Conservation (phyloP, 2,888 invertebrate genomes). For the Saturnia japonica region DNA sequence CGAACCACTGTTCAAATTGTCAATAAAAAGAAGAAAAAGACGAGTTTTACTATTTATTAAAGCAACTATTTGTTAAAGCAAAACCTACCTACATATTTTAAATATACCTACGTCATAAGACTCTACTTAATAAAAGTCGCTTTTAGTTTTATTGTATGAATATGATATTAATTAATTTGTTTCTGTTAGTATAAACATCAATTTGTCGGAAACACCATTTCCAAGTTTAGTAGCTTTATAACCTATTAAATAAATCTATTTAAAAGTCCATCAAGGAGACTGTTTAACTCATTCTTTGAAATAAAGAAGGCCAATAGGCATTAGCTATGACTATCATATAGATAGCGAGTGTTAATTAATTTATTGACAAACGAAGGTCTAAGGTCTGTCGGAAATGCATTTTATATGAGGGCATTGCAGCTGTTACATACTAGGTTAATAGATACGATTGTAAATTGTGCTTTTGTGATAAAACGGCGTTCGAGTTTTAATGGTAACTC, state of each 20-base stretch:
- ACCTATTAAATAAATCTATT: conserved; percentile 18
- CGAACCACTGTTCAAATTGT: not conserved
- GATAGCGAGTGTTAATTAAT: conserved; percentile 45
- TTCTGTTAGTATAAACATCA: conserved; percentile 7
- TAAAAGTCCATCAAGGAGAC: conserved; percentile 20
- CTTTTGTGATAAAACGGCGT: conserved; percentile 13
- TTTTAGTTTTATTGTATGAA: conserved; percentile 8
- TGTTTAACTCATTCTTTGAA: conserved; percentile 19
- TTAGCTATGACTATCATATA: conserved; percentile 12
- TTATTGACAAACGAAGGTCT: conserved; percentile 48
- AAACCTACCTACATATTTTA: not conserved
- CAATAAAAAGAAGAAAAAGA: not conserved
- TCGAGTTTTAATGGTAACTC: conserved; percentile 11
- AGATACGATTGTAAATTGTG: conserved; percentile 19
- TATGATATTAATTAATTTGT: conserved; percentile 10
- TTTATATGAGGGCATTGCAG: conserved; percentile 38
- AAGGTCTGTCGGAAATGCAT: conserved; percentile 39
- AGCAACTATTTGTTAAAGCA: not conserved
- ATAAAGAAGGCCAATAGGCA: conserved; percentile 11
- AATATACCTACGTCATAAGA: not conserved
- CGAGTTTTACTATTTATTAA: too few species aligned
- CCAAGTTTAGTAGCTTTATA: conserved; percentile 13
- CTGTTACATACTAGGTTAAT: conserved; percentile 35
- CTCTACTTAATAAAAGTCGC: not conserved
- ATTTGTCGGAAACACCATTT: conserved; percentile 6